Percentiles rank a stretch among this genome's conserved stretches.
Evolutionary conservation across 2,888 invertebrate genomes (phyloP).

Genomic region (Drosophila diplacantha): DNA sequence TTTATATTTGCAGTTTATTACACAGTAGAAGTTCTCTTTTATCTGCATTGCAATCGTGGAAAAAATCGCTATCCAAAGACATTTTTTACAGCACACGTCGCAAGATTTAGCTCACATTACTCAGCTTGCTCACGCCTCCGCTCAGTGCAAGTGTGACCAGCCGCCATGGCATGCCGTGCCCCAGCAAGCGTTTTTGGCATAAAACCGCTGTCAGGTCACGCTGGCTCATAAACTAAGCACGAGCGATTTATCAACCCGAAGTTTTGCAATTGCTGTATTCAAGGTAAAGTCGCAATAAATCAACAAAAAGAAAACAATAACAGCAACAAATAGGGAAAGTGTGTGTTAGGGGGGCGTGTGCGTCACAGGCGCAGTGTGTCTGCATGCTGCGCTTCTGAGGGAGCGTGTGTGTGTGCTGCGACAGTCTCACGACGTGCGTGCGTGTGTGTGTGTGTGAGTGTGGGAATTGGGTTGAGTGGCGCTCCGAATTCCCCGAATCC

Average conservation of each 20-base stretch:
- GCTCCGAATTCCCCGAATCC: slow-evolving; percentile 8
- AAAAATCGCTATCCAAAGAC: neutral
- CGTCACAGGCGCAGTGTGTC: neutral
- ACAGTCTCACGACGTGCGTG: neutral
- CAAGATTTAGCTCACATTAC: neutral
- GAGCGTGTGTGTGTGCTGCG: slow-evolving; percentile 1
- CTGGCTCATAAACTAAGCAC: slow-evolving; percentile 1
- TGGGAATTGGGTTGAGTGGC: slow-evolving; percentile 17
- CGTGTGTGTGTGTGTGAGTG: slow-evolving; percentile 2
- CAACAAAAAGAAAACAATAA: neutral
- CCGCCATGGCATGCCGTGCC: neutral
- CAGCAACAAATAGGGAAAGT: neutral
- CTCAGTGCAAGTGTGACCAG: neutral
- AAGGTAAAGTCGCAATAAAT: slow-evolving; percentile 11
- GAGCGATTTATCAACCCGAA: slow-evolving; percentile 9
- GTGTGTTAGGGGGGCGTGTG: neutral
- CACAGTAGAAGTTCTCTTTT: too few species aligned
- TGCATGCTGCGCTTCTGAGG: slow-evolving; percentile 1
- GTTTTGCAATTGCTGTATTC: slow-evolving; percentile 9
- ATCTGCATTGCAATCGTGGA: too few species aligned
- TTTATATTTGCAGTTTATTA: too few species aligned
- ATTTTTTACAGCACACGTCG: too few species aligned
- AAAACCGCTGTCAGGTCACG: neutral
- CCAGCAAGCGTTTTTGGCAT: neutral
- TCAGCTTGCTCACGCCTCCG: neutral